Percentiles rank a stretch among this genome's conserved stretches.
These are phyloP conservation scores for Gnathonemus longibarbis DNA, from an alignment of 2,113 vertebrate species.

Conservation along the genomic window DNA sequence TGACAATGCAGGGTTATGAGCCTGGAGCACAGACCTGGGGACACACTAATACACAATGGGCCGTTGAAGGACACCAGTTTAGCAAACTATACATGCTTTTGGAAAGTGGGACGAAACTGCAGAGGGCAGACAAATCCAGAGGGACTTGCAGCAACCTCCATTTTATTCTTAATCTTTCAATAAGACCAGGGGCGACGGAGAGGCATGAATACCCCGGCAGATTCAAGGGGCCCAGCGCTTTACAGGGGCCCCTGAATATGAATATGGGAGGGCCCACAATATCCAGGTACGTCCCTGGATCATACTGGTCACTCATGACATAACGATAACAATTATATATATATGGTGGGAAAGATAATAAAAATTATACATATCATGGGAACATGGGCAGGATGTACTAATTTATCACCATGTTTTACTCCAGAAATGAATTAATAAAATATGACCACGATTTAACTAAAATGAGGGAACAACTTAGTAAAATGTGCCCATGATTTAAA, in stretches of 20 bases:
- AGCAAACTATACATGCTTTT: background rate
- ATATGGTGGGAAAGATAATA: background rate
- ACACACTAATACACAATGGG: background rate
- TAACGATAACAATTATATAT: background rate
- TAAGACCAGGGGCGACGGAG: too few relatives aligned
- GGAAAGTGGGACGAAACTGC: background rate
- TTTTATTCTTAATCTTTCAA: background rate
- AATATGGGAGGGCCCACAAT: too few relatives aligned
- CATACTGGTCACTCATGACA: background rate
- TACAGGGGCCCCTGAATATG: too few relatives aligned
- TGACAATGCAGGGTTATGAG: too few relatives aligned
- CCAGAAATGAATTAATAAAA: background rate
- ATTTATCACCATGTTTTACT: background rate
- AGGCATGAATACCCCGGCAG: background rate
- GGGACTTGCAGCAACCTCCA: background rate
- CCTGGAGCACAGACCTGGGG: background rate
- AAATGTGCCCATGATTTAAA: background rate
- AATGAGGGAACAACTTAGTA: background rate
- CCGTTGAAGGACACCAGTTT: background rate
- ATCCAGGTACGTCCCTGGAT: background rate
- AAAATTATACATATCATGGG: background rate
- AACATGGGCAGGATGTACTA: background rate
- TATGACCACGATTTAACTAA: background rate
- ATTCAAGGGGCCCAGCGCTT: background rate
- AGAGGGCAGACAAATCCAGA: background rate